Conservation (phyloP, 2,888 invertebrate species). For the Clistopyga incitator region DNA sequence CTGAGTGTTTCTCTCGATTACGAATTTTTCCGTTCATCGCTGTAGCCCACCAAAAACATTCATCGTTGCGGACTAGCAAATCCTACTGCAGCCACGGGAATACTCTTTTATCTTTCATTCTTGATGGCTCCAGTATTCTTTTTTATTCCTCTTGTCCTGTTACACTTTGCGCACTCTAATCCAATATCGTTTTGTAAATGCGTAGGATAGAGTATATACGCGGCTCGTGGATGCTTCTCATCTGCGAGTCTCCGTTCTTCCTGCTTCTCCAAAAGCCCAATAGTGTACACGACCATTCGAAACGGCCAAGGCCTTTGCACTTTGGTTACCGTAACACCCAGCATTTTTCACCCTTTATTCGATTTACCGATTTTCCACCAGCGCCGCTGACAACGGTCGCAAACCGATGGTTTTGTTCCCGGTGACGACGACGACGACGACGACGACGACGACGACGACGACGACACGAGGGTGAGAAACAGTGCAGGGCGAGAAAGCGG, state of each 20-base stretch:
- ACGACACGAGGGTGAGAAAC: slow-evolving; percentile 26
- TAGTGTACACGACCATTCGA: slow-evolving; percentile 9
- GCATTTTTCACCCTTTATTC: slow-evolving; percentile 82
- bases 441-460: slow-evolving; percentile 35
- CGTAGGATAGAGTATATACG: neutral
- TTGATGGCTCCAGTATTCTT: slow-evolving; percentile 30
- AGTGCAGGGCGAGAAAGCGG: slow-evolving; percentile 36
- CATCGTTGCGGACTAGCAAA: slow-evolving; percentile 38
- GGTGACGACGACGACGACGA: slow-evolving; percentile 23
- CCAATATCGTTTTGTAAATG: slow-evolving; percentile 16
- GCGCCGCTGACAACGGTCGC: slow-evolving; percentile 57
- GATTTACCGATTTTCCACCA: slow-evolving; percentile 79
- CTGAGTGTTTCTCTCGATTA: slow-evolving; percentile 81
- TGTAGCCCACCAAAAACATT: slow-evolving; percentile 40
- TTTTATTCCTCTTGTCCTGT: slow-evolving; percentile 7
- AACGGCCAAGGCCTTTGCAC: slow-evolving; percentile 67
- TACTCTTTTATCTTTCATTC: slow-evolving; percentile 38
- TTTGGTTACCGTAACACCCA: slow-evolving; percentile 65
- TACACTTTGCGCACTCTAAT: slow-evolving; percentile 42
- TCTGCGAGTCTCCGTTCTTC: slow-evolving; percentile 43
- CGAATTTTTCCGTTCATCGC: slow-evolving; percentile 76
- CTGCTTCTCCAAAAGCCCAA: slow-evolving; percentile 46
- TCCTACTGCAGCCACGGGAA: neutral
- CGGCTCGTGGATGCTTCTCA: slow-evolving; percentile 22
- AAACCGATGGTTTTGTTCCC: slow-evolving; percentile 11